Evolutionary conservation across 2,797 vertebrate genomes (phyloP).

Genomic region (Brachyalestes nurse): DNA sequence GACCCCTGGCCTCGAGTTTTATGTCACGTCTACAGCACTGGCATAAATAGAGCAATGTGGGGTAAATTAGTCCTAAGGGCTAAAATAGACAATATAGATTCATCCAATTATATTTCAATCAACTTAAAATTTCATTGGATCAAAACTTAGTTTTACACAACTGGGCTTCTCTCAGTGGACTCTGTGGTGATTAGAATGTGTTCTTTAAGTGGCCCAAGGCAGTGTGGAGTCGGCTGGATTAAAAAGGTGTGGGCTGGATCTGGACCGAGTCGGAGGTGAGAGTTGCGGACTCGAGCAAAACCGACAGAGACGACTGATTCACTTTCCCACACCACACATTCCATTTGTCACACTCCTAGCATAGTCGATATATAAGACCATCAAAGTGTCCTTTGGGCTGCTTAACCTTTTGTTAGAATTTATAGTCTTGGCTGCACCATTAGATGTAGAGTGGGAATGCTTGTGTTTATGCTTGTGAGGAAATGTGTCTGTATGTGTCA

Average conservation of each 20-base stretch:
- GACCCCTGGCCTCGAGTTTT: no score
- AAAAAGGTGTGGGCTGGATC: constrained; percentile 60
- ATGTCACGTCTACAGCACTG: no score
- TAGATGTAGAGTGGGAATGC: constrained; percentile 9
- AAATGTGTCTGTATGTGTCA: constrained; percentile 5
- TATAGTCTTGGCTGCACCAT: constrained; percentile 16
- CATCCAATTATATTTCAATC: no score
- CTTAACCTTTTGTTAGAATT: constrained; percentile 30
- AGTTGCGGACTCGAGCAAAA: constrained; percentile 64
- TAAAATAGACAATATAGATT: no score
- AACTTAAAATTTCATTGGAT: no score
- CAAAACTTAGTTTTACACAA: no score
- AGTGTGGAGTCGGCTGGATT: constrained; percentile 63
- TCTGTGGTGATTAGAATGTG: no score
- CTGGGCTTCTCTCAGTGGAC: no score
- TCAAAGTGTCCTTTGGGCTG: constrained; percentile 4
- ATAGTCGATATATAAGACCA: constrained; percentile 11
- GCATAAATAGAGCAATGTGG: no score
- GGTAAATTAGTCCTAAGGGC: no score
- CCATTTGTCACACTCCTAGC: not conserved
- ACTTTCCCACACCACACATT: not conserved
- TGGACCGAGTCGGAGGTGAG: constrained; percentile 65
- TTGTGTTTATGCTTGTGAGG: constrained; percentile 9
- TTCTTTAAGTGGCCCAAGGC: constrained; percentile 56
- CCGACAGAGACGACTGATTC: not conserved